Evolutionary conservation across 2,797 vertebrate species (phyloP), one percentile per base, ranked within the genome.

Genomic region (Girardinus metallicus): DNA sequence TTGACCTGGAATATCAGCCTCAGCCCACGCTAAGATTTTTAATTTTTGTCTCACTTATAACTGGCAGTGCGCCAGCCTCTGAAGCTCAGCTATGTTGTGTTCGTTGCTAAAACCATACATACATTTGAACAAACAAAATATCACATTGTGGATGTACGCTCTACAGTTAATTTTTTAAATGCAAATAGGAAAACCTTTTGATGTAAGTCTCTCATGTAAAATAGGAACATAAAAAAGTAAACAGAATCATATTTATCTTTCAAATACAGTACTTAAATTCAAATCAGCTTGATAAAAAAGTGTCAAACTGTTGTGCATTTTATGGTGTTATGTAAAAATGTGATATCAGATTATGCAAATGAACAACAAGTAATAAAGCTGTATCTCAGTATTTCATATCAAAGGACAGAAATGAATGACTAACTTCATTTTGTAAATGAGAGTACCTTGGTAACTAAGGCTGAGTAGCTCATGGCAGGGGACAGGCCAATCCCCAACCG

Each of bases 391-490:
- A 4, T 79, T 73, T 78, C 12, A 77, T 5, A 81, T 60, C 43
- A 79, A 83, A 51, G 75, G 57, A 79, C 85, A 75, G 12, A 12
- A 15, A 12, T 26, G 21, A 47, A 46, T 47, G 73, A 31, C n/a
- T 29, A 9, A 75, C 15, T 36, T n/a, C 66, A 44, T 0, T 26
- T 47, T 53, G 1, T 18, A 75, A 64, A 53, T 36, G 36, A 62
- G 60, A 49, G 12, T 87, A 95, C 95, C 93, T 99, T 99, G 46
- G 99, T 99, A 82, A 99, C 98, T 0, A 99, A 94, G 23, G 99
- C 99, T 1, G 99, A 99, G 90, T 99, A 99, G 90, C 98, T 99
- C 99, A 99, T 99, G 83, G 98, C 99, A 0, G 99, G 98, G 0
- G 98, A 99, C 57, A 99, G 96, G 73, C 99, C 99, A 0, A 99